A percentile compares a stretch with the other conserved stretches of the same genome.
Conservation (phyloP, 2,888 invertebrate species). For the Hirtodrosophila alboralis region DNA sequence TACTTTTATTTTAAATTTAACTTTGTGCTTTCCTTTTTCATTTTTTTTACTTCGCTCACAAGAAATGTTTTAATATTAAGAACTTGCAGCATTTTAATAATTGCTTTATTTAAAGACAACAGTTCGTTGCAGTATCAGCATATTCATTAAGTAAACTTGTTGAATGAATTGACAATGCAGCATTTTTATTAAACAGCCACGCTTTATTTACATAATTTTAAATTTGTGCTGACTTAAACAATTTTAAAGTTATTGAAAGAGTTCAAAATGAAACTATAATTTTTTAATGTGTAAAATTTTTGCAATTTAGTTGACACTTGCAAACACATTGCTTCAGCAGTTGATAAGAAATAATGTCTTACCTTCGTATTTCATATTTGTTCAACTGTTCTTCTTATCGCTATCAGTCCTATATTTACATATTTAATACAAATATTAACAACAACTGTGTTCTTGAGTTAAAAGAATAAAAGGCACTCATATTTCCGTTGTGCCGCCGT, state of each 20-base stretch:
- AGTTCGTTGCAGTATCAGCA: conserved; percentile 28
- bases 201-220: not conserved
- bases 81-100: too few relatives aligned
- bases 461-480: conserved; percentile 27
- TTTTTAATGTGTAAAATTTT: conserved; percentile 4
- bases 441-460: too few relatives aligned
- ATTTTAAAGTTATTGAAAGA: conserved; percentile 19
- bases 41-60: too few relatives aligned
- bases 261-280: too few relatives aligned
- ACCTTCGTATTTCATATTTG: conserved; percentile 10
- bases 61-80: too few relatives aligned
- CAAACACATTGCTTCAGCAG: too few relatives aligned
- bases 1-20: too few relatives aligned
- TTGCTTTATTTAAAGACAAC: not conserved
- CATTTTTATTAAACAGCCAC: conserved; percentile 27
- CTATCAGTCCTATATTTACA: conserved; percentile 15
- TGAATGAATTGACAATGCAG: conserved; percentile 41
- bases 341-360: not conserved
- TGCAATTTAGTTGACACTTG: too few relatives aligned
- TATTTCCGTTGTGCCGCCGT: not conserved
- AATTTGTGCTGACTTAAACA: conserved; percentile 33
- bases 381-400: conserved; percentile 37
- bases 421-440: too few relatives aligned
- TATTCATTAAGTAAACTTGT: conserved; percentile 48
- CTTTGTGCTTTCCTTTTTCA: too few relatives aligned